A percentile compares a stretch with the other conserved stretches of the same genome.
phyloP scores from a whole-genome alignment of 2,113 vertebrate genomes.

The Gnathonemus echidnorhynchus region DNA sequence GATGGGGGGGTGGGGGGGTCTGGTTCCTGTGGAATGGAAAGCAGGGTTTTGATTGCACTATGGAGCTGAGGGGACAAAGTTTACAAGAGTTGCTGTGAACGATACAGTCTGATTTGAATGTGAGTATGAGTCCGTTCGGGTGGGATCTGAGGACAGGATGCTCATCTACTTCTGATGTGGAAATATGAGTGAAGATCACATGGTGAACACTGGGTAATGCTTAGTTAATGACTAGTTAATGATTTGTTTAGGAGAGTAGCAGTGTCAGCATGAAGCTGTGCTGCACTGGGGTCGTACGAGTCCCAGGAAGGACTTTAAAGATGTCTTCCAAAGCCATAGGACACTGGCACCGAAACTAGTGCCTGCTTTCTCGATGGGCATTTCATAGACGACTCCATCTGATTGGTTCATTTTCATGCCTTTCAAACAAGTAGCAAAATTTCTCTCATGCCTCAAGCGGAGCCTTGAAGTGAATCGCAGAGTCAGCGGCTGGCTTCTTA shows the following conservation, averaged over 20 bases:
- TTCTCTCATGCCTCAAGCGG: neutral
- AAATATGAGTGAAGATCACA: neutral
- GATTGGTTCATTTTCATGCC: neutral
- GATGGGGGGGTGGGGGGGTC: conserved; percentile 18
- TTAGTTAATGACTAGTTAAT: neutral
- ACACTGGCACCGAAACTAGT: neutral
- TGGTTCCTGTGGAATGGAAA: neutral
- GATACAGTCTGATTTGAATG: neutral
- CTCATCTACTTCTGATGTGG: neutral
- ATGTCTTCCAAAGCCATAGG: conserved; percentile 3
- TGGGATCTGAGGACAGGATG: neutral
- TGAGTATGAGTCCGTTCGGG: neutral
- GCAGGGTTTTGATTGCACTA: conserved; percentile 11
- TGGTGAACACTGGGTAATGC: neutral
- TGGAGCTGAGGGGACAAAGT: neutral
- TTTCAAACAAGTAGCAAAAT: conserved; percentile 1
- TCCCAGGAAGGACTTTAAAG: neutral
- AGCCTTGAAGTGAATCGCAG: neutral
- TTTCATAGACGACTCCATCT: neutral
- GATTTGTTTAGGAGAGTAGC: neutral
- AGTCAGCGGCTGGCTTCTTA: neutral
- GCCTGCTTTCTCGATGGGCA: neutral
- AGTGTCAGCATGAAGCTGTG: neutral
- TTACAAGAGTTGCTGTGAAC: conserved; percentile 4
- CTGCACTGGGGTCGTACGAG: neutral